Evolutionary conservation across 2,113 vertebrate species (phyloP), one percentile per base, ranked within the genome.

Genomic region (Phalacrocorax carbo): DNA sequence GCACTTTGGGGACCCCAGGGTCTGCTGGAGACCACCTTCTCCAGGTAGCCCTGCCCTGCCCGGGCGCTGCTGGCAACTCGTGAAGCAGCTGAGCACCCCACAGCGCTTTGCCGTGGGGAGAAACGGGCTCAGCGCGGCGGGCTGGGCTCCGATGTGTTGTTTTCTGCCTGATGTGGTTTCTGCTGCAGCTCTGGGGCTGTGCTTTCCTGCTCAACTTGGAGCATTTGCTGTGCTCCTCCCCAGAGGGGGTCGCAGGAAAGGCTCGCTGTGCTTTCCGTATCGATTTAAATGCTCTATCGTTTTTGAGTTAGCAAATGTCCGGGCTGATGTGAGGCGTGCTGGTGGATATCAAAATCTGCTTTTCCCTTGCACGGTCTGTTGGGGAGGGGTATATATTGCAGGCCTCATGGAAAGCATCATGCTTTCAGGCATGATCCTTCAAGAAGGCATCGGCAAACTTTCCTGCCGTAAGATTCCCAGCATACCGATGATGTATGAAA

Each of bases 101-200:
- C 36, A 34, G 36, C 0, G 22, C 57, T 44, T 42, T 1, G 6
- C 22, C 36, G 5, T 4, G 0, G 48, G 20, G 12, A 25, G 10
- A 30, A 44, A 5, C 0, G 0, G 26, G 36, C 62, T 88, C 10
- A 1, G 55, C 0, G 3, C 1, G 10, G 2, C 3, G 25, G 38
- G 44, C 64, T 11, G 54, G 58, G 52, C 61, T 68, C 54, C 8
- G 9, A 0, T 2, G 23, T 7, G 0, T 18, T 23, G 0, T 42
- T 48, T 42, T 32, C 23, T 64, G 79, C 7, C 36, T 40, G 3
- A 4, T 1, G 5, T 18, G 42, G 51, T 4, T 79, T 36, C 23
- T 48, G 32, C n/a, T n/a, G 60, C 61, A 54, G 70, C 55, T 62
- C 34, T 13, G 52, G 62, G 68, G 5, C 5, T 73, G 49, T 11